Conservation (phyloP, 2,888 invertebrate genomes). For the Sarcophaga variegata region DNA sequence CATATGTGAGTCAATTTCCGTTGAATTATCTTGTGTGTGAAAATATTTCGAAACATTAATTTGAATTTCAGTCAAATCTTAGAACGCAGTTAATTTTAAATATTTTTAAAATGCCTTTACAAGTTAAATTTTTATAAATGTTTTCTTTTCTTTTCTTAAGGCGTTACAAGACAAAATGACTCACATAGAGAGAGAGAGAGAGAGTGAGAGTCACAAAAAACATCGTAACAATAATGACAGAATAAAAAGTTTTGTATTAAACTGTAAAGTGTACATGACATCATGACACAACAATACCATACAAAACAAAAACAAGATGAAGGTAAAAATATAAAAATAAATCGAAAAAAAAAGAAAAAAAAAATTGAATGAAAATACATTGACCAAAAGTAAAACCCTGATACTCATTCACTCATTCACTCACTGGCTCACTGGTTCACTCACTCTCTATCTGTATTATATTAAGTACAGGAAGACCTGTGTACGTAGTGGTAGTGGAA, state of each 20-base stretch:
- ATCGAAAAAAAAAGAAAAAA: too few relatives aligned
- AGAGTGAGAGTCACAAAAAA: not conserved
- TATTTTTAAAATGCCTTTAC: too few relatives aligned
- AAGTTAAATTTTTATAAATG: too few relatives aligned
- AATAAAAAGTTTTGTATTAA: constrained; percentile 41
- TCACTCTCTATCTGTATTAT: not conserved
- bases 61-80: too few relatives aligned
- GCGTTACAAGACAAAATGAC: too few relatives aligned
- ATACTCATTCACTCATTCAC: too few relatives aligned
- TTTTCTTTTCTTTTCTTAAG: too few relatives aligned
- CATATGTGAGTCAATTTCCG: not conserved
- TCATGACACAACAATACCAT: constrained; percentile 46
- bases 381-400: constrained; percentile 17
- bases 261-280: constrained; percentile 58
- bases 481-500: not conserved
- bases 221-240: constrained; percentile 1
- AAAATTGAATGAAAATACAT: not conserved
- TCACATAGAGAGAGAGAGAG: too few relatives aligned
- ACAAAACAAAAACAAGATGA: not conserved
- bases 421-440: too few relatives aligned
- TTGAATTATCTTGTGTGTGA: too few relatives aligned
- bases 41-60: too few relatives aligned
- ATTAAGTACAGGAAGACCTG: not conserved
- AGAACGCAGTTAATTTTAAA: too few relatives aligned
- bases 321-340: not conserved